Conservation (phyloP, 2,797 vertebrate species). For the Sebastes matsubarae region DNA sequence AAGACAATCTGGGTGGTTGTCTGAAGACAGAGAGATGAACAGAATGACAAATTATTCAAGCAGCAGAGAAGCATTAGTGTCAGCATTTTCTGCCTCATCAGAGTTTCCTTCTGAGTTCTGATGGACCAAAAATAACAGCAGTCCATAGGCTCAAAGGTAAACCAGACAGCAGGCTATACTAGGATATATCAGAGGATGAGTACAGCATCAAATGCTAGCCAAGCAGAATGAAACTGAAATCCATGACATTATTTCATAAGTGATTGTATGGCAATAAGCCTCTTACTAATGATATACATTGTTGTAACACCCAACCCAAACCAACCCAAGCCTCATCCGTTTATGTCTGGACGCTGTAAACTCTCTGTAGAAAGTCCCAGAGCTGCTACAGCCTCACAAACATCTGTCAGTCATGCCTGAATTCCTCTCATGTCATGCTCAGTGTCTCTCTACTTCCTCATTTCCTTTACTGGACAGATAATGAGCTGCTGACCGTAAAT, state of each 20-base stretch:
- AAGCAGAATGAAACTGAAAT: too few species aligned
- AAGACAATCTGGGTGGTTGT: neutral
- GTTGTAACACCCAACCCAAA: too few species aligned
- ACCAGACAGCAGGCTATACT: neutral
- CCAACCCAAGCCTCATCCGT: neutral
- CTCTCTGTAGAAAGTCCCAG: neutral
- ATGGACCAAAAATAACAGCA: neutral
- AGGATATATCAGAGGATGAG: neutral
- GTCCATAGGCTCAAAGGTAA: neutral
- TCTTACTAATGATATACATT: too few species aligned
- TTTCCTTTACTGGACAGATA: conserved; percentile 1
- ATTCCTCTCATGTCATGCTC: neutral
- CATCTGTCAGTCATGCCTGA: neutral
- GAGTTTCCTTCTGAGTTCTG: neutral
- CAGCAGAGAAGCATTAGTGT: neutral
- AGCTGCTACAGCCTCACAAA: neutral
- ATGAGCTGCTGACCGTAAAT: neutral
- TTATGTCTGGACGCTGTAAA: neutral
- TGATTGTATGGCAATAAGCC: too few species aligned
- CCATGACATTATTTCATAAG: too few species aligned
- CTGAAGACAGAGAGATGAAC: neutral
- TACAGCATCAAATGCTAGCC: too few species aligned
- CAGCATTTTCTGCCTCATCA: conserved; percentile 21
- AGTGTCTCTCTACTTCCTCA: neutral
- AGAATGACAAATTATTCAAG: conserved; percentile 22